Evolutionary conservation across 2,888 invertebrate genomes (phyloP).

Genomic region (Thymelicus sylvestris): DNA sequence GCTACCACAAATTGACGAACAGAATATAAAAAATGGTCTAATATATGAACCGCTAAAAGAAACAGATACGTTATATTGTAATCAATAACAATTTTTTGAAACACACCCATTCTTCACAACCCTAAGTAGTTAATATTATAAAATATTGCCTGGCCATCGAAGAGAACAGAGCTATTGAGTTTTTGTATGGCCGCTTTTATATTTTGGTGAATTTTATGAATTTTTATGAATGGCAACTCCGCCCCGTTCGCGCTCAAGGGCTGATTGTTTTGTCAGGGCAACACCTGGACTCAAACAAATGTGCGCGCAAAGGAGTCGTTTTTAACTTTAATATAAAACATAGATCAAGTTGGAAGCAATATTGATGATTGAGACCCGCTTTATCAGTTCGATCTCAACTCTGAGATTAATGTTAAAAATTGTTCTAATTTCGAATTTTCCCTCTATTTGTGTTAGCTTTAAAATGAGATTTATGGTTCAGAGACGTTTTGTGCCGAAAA

Average conservation of each 20-base stretch:
- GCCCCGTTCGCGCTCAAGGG: constrained; percentile 73
- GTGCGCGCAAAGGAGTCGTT: constrained; percentile 56
- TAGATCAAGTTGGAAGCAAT: constrained; percentile 14
- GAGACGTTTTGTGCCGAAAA: too few relatives aligned
- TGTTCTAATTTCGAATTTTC: not conserved
- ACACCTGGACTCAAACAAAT: constrained; percentile 82
- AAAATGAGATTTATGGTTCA: too few relatives aligned
- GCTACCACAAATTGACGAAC: constrained; percentile 24
- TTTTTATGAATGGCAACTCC: constrained; percentile 75
- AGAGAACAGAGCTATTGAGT: constrained; percentile 53
- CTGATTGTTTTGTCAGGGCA: constrained; percentile 82
- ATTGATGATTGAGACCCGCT: not conserved
- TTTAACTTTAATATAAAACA: constrained; percentile 8
- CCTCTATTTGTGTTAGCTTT: not conserved
- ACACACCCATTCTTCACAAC: constrained; percentile 77
- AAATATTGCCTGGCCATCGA: constrained; percentile 75
- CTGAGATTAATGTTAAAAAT: constrained; percentile 1
- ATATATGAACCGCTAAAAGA: constrained; percentile 47
- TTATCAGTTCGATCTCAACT: not conserved
- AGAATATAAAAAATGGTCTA: constrained; percentile 48
- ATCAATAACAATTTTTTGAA: constrained; percentile 70
- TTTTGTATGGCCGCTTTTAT: constrained; percentile 66
- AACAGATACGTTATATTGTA: constrained; percentile 62
- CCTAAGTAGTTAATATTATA: constrained; percentile 79
- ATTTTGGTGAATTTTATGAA: constrained; percentile 74